Evolutionary conservation across 2,888 invertebrate genomes (phyloP), one percentile per base, ranked within the genome.

Genomic region (Coelopa pilipes): DNA sequence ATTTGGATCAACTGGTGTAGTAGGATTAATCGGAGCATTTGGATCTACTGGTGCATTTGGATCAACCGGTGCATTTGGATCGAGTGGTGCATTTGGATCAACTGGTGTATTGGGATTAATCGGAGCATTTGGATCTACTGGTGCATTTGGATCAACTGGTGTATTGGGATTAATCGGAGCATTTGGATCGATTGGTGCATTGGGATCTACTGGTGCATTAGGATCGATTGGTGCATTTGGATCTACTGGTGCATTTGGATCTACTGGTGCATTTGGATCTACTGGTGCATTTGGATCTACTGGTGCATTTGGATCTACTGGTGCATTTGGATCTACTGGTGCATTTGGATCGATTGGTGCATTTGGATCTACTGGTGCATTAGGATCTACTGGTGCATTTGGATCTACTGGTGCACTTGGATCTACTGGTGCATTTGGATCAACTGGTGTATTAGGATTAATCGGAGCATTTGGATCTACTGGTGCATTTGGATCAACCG

Each of bases 51-150:
- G 75, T n/a, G 69, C 72, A 57, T 55, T 72, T 0, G 76, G 76
- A 46, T 70, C 62, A 1, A 69, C 76, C 13, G 80, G 75, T 12
- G 72, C 50, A n/a, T 75, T 78, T 1, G 79, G 78, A 49, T 75
- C 77, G 0, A 65, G 73, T 11, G 74, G 67, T 7, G 74, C 15
- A 4, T 45, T 76, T 12, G 77, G 76, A 55, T 66, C 71, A 0
- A 72, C 63, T 66, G 76, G 75, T 7, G 67, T 57, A 24, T 70
- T 77, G 0, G 77, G 78, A 24, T 73, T 63, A 0, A 72, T 65
- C 45, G 76, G 74, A 13, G 71, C 70, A n/a, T 67, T 77, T 1
- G 74, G 74, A 62, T 73, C 55, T 0, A 66, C 73, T 13, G 77
- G 72, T 0, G 68, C 68, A 0, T 73, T 75, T 0, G 76, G 78